Percentiles rank a stretch among this genome's conserved stretches.
These are phyloP conservation scores for Myiopsitta monachus DNA, from an alignment of 2,113 vertebrate genomes.

Conservation along the genomic window DNA sequence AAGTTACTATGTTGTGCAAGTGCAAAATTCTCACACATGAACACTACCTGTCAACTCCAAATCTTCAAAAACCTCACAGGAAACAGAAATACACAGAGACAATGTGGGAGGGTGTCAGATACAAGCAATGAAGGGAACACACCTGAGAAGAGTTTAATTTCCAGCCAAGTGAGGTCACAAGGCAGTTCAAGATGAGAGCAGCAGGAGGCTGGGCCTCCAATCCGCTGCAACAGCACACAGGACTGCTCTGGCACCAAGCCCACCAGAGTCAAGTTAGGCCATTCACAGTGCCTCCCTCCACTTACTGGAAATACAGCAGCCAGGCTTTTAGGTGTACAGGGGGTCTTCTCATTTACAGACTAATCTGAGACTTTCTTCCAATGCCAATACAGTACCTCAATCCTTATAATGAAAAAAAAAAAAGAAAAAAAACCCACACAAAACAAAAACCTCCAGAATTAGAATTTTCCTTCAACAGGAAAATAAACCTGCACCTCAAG, in stretches of 20 bases:
- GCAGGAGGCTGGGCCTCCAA: background rate
- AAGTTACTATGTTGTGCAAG: background rate
- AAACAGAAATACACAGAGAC: background rate
- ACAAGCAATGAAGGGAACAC: background rate
- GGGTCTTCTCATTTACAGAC: background rate
- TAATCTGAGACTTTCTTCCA: background rate
- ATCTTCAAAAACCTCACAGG: background rate
- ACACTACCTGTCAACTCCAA: background rate
- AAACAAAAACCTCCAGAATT: background rate
- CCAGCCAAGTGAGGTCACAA: background rate
- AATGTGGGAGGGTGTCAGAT: background rate
- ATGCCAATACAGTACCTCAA: background rate
- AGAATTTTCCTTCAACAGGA: background rate
- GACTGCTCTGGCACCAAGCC: background rate
- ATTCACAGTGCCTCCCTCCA: background rate
- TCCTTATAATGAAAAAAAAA: background rate
- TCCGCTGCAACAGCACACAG: background rate
- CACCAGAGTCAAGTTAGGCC: background rate
- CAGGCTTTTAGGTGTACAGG: background rate
- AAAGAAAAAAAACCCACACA: too few species aligned
- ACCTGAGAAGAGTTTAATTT: background rate
- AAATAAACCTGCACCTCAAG: accelerated
- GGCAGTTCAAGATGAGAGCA: background rate
- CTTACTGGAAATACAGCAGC: background rate
- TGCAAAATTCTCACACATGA: background rate